A percentile compares a stretch with the other conserved stretches of the same genome.
Evolutionary conservation across 2,797 vertebrate genomes (phyloP).

Genomic region (Scomberomorus guttatus): DNA sequence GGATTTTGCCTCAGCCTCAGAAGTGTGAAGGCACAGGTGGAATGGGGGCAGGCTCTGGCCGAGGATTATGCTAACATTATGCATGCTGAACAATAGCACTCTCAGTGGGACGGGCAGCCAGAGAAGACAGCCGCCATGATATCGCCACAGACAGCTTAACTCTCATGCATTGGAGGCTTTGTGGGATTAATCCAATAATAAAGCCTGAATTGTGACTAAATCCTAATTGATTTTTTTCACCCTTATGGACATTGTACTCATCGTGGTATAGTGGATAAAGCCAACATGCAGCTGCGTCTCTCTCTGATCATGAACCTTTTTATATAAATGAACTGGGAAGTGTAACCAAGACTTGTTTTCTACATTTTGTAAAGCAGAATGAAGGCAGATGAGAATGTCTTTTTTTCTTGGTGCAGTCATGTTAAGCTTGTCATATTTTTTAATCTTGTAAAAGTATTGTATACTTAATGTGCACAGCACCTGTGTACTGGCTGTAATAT

Average conservation of each 20-base stretch:
- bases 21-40: slow-evolving; percentile 52
- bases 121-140: slow-evolving; percentile 59
- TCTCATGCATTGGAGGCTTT: slow-evolving; percentile 66
- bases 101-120: slow-evolving; percentile 52
- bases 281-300: slow-evolving; percentile 27
- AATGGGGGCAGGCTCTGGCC: slow-evolving; percentile 19
- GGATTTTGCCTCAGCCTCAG: slow-evolving; percentile 17
- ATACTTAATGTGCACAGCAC: too few relatives aligned
- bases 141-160: slow-evolving; percentile 69
- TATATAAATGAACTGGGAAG: neutral
- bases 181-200: slow-evolving; percentile 78
- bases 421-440: too few relatives aligned
- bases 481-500: too few relatives aligned
- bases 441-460: too few relatives aligned
- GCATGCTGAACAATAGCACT: slow-evolving; percentile 60
- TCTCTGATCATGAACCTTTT: slow-evolving; percentile 14
- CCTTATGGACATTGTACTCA: slow-evolving; percentile 44
- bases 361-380: neutral
- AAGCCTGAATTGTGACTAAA: slow-evolving; percentile 65
- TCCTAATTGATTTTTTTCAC: slow-evolving; percentile 74
- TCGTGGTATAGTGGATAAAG: slow-evolving; percentile 39
- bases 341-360: neutral
- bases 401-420: too few relatives aligned
- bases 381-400: too few relatives aligned
- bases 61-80: slow-evolving; percentile 72